phyloP scores from a whole-genome alignment of 92 coral and sea anemone species.

The Palythoa grandiflora region DNA sequence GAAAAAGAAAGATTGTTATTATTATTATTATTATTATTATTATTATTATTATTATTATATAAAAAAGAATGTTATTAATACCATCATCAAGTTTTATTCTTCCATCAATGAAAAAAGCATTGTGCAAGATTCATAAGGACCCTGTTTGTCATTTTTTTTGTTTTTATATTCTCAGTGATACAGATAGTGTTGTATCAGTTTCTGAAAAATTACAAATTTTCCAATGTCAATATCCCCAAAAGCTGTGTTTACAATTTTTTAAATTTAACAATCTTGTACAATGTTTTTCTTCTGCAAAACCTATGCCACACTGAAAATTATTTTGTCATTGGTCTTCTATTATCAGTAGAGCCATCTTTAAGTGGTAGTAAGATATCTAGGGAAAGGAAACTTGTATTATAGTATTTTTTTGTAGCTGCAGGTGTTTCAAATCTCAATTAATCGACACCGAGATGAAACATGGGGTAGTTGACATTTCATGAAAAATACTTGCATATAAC shows the following conservation, averaged over 20 bases:
- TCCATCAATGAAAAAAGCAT: neutral
- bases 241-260: neutral
- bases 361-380: neutral
- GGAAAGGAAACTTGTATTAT: slow-evolving; percentile 5
- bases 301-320: slow-evolving; percentile 15
- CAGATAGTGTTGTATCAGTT: neutral
- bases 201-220: neutral
- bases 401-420: neutral
- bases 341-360: neutral
- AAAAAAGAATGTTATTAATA: too few species aligned
- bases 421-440: neutral
- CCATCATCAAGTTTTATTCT: neutral
- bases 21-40: too few species aligned
- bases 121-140: neutral
- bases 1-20: neutral
- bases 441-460: neutral
- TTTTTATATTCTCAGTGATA: neutral
- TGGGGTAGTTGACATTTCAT: neutral
- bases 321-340: neutral
- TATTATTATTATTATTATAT: too few species aligned
- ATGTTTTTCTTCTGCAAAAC: neutral
- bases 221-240: neutral
- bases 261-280: neutral
- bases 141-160: neutral
- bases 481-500: too few species aligned